Base-by-base conservation (phyloP, 53 echinoderm and acorn worm genomes). In the Hippasteria phrygiana region DNA sequence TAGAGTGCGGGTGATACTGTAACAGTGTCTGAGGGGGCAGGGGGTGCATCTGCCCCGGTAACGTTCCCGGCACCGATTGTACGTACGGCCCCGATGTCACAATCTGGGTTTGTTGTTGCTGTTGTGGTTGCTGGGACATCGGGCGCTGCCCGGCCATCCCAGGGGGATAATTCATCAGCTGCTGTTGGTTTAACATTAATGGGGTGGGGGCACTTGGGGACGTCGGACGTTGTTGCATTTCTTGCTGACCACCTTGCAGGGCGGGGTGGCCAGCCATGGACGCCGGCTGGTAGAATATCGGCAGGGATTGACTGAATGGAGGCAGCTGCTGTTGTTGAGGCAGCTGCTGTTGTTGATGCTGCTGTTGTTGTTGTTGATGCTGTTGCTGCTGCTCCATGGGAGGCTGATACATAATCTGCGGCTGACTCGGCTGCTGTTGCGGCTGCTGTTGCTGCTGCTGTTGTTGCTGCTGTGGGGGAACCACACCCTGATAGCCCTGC, bases 401-500 rank as follows among this genome's bases (percentile, higher is more conserved):
- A 73, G 90, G 88, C 33, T 93, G 91, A 62, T 91, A 91, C 50
- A 93, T 88, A 38, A 95, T 95, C 40, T 93, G 93, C 22, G 88
- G 87, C 53, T 88, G 88, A 8, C 72, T 70, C 42, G 55, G 92
- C 84, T 90, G 90, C 42, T 94, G 94, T 3, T 87, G 91, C 17
- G 77, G 91, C n/a, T 76, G 88, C 76, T 80, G 88, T 34, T 92
- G 92, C 41, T 72, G 88, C n/a, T n/a, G n/a, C 17, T 87, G 91
- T 31, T 76, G 88, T 69, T 80, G 88, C 43, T 92, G 92, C 41
- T 72, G 88, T 47, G 85, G 70, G 32, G 71, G 88, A 24, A 83
- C 43, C 75, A 85, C 80, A 39, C 76, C 70, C 43, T 74, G 86
- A 39, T 84, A 84, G 13, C 65, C 67, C 39, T 82, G 92, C 34